phyloP scores from a whole-genome alignment of 1,140 invertebrate genomes.

The Drosophila simulans region DNA sequence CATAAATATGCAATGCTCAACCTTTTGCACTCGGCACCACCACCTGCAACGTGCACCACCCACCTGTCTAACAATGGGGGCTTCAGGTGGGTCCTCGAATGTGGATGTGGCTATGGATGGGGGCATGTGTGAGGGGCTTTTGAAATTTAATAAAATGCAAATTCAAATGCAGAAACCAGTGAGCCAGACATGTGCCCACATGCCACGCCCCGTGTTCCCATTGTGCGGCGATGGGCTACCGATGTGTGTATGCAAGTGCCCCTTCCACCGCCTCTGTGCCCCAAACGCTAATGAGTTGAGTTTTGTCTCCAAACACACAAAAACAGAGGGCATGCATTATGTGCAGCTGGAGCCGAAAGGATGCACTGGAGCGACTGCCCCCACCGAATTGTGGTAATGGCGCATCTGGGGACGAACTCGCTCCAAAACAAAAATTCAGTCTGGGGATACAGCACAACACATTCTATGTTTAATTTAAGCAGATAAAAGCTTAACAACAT shows the following conservation, averaged over 20 bases:
- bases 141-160: constrained; percentile 83
- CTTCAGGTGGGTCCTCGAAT: constrained; percentile 54
- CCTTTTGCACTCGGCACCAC: constrained; percentile 22
- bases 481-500: too few relatives aligned
- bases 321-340: constrained; percentile 56
- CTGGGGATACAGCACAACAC: not conserved
- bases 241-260: not conserved
- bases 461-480: not conserved
- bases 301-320: constrained; percentile 55
- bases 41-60: not conserved
- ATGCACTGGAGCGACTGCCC: constrained; percentile 58
- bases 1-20: constrained; percentile 80
- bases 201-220: constrained; percentile 49
- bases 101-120: constrained; percentile 12
- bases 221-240: constrained; percentile 16
- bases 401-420: constrained; percentile 11
- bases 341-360: constrained; percentile 52
- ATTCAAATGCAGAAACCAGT: constrained; percentile 66
- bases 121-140: constrained; percentile 65
- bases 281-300: constrained; percentile 73
- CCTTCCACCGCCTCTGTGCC: not conserved
- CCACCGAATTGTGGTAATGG: constrained; percentile 68
- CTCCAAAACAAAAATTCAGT: not conserved
- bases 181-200: constrained; percentile 69
- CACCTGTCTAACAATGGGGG: constrained; percentile 54